Percentiles rank a stretch among this genome's conserved stretches.
Conservation (phyloP, 2,888 invertebrate genomes). For the Trimorus sp. region DNA sequence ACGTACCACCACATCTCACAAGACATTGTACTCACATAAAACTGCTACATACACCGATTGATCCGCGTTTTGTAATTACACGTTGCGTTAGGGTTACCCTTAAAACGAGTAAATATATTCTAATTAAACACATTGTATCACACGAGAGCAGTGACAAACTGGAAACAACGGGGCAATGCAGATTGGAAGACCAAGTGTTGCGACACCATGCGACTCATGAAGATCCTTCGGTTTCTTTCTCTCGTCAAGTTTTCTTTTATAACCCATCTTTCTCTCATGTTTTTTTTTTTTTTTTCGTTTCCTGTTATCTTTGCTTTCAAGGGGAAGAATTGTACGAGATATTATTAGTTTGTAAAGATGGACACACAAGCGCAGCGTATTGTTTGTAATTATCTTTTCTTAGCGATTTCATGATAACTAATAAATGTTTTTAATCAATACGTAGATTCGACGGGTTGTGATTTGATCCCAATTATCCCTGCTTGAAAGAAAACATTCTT, state of each 20-base stretch:
- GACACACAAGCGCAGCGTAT: slow-evolving; percentile 63
- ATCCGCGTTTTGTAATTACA: slow-evolving; percentile 78
- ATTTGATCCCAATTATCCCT: neutral
- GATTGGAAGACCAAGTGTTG: slow-evolving; percentile 16
- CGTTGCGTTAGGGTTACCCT: slow-evolving; percentile 80
- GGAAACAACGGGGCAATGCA: slow-evolving; percentile 6
- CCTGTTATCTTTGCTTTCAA: slow-evolving; percentile 54
- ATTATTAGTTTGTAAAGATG: slow-evolving; percentile 64
- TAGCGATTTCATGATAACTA: slow-evolving; percentile 60
- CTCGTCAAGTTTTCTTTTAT: slow-evolving; percentile 37
- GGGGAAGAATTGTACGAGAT: slow-evolving; percentile 61
- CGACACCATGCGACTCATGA: slow-evolving; percentile 40
- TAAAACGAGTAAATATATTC: slow-evolving; percentile 64
- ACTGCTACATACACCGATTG: slow-evolving; percentile 57
- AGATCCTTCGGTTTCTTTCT: slow-evolving; percentile 53
- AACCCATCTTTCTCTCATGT: neutral
- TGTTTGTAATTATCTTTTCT: slow-evolving; percentile 65
- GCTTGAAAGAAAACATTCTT: no score
- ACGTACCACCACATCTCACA: neutral
- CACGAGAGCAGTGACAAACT: slow-evolving; percentile 37
- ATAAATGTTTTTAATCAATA: slow-evolving; percentile 64
- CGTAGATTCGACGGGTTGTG: slow-evolving; percentile 26
- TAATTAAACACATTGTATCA: slow-evolving; percentile 25
- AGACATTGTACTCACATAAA: neutral
- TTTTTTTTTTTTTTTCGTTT: slow-evolving; percentile 15